Evolutionary conservation across 2,888 invertebrate genomes (phyloP).

Genomic region (Drosophila greeni): DNA sequence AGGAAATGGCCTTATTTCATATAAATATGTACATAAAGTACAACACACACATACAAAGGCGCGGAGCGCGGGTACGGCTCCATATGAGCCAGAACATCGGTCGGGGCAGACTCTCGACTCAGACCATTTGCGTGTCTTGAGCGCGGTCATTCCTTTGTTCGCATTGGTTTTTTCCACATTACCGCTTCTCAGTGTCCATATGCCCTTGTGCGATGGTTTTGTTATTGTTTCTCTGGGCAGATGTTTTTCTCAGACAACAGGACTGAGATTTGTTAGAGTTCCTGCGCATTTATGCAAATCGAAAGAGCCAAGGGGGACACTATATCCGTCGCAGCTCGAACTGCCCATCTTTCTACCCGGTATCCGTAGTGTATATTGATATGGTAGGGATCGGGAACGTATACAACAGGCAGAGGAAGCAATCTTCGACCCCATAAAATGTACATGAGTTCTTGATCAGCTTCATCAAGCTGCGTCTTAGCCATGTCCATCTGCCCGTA

Average conservation of each 20-base stretch:
- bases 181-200: slow-evolving; percentile 44
- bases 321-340: background rate
- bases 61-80: slow-evolving; percentile 37
- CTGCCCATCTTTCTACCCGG: background rate
- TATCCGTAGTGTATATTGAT: background rate
- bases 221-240: slow-evolving; percentile 53
- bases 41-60: slow-evolving; percentile 49
- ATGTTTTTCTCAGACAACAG: slow-evolving; percentile 61
- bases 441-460: background rate
- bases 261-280: slow-evolving; percentile 60
- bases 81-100: slow-evolving; percentile 58
- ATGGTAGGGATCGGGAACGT: background rate
- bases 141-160: slow-evolving; percentile 74
- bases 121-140: slow-evolving; percentile 41
- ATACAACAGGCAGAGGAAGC: background rate
- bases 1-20: slow-evolving; percentile 74
- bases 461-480: background rate
- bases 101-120: slow-evolving; percentile 56
- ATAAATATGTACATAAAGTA: slow-evolving; percentile 74
- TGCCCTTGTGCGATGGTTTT: slow-evolving; percentile 6
- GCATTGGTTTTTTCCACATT: slow-evolving; percentile 67
- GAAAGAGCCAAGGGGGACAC: slow-evolving; percentile 9
- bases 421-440: background rate
- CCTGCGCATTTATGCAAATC: slow-evolving; percentile 24
- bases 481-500: background rate